A percentile compares a stretch with the other conserved stretches of the same genome.
Evolutionary conservation across 2,888 invertebrate species (phyloP).

Genomic region (Agriopis marginaria): DNA sequence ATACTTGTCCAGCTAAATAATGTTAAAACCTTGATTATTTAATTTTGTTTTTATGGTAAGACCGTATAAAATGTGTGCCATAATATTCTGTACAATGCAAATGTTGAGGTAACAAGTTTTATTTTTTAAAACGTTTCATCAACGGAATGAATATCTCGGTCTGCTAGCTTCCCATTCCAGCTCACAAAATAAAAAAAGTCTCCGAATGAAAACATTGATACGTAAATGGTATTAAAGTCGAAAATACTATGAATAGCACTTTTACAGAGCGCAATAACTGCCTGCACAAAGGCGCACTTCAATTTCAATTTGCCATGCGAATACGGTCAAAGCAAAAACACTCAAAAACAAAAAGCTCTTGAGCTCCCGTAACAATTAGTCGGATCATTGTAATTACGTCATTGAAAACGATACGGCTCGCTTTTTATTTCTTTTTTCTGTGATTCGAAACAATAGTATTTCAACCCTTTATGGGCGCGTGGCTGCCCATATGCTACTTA

Average conservation of each 20-base stretch:
- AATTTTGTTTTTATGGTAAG: no score
- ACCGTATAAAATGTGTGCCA: not conserved
- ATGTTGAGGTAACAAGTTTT: slow-evolving; percentile 2
- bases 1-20: no score
- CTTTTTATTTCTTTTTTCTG: slow-evolving; percentile 66
- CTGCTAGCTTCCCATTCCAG: slow-evolving; percentile 55
- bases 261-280: slow-evolving; percentile 52
- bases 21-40: no score
- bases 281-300: slow-evolving; percentile 65
- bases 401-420: slow-evolving; percentile 81
- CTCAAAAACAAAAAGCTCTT: slow-evolving; percentile 72
- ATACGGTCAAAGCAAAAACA: slow-evolving; percentile 79
- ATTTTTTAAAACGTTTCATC: slow-evolving; percentile 51
- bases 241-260: slow-evolving; percentile 46
- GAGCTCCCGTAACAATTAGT: slow-evolving; percentile 78
- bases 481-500: slow-evolving; percentile 69
- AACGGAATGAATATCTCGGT: slow-evolving; percentile 60
- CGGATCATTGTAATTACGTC: slow-evolving; percentile 80
- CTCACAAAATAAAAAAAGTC: slow-evolving; percentile 42
- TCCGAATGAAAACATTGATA: slow-evolving; percentile 42
- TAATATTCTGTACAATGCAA: not conserved
- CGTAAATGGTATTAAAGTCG: slow-evolving; percentile 48
- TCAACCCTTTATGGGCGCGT: slow-evolving; percentile 79
- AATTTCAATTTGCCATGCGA: slow-evolving; percentile 78
- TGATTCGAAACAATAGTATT: slow-evolving; percentile 68